phyloP scores from a whole-genome alignment of 2,113 vertebrate genomes.

The Laticauda laticaudata region DNA sequence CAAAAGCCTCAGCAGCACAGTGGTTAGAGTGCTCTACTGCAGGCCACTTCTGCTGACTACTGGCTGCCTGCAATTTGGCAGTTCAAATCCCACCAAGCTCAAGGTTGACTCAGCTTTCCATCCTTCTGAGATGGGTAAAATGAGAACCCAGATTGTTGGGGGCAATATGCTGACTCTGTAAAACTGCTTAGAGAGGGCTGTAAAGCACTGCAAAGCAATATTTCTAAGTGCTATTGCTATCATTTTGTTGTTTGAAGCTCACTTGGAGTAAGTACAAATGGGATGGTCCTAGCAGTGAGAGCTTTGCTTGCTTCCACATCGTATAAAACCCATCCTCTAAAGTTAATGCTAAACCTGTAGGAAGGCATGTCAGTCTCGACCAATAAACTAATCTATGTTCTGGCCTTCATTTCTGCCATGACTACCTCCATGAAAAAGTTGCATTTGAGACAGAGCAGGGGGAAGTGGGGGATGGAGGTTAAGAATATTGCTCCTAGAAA shows the following conservation, averaged over 20 bases:
- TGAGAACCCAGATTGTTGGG: no score
- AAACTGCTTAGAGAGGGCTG: no score
- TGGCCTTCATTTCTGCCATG: neutral
- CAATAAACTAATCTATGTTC: neutral
- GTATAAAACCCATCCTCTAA: neutral
- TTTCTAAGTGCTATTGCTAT: no score
- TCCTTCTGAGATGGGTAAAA: no score
- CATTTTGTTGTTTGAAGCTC: neutral
- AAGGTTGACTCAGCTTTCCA: no score
- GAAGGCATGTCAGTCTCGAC: neutral
- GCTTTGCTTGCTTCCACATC: neutral
- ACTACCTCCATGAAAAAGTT: neutral
- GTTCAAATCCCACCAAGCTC: no score
- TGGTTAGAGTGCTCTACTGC: no score
- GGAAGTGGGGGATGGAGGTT: neutral
- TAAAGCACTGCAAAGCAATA: no score
- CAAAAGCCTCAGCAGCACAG: no score
- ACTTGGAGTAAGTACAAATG: neutral
- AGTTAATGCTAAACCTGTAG: neutral
- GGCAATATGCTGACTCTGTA: no score
- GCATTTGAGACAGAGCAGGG: neutral
- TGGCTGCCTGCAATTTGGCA: no score
- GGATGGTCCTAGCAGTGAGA: neutral
- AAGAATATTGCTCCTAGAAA: neutral
- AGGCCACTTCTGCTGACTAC: no score